Conservation (phyloP, 2,797 vertebrate species). For the Neostethus bicornis region DNA sequence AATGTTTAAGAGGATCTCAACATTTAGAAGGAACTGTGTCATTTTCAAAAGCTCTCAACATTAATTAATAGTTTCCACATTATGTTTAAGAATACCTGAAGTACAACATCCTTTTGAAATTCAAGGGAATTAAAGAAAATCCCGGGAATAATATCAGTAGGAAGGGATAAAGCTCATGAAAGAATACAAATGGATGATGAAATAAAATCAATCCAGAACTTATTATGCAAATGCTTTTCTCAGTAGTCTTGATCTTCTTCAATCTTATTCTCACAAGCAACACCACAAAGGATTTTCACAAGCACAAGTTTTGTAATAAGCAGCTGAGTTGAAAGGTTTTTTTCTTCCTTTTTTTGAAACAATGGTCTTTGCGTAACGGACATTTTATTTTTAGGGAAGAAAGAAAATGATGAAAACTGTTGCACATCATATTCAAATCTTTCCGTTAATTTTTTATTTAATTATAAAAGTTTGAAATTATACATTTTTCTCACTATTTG, state of each 20-base stretch:
- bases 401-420: neutral
- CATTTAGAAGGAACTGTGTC: conserved; percentile 15
- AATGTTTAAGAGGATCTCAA: conserved; percentile 4
- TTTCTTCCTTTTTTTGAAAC: too few species aligned
- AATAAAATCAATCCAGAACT: conserved; percentile 34
- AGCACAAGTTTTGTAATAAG: too few species aligned
- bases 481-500: too few species aligned
- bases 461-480: too few species aligned
- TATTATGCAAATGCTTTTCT: conserved; percentile 29
- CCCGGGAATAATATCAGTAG: conserved; percentile 13
- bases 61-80: neutral
- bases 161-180: conserved; percentile 1
- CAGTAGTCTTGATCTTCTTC: conserved; percentile 24
- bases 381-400: too few species aligned
- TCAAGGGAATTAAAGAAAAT: neutral
- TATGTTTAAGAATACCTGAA: neutral
- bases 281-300: too few species aligned
- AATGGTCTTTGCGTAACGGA: too few species aligned
- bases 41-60: conserved; percentile 3
- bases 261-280: conserved; percentile 12
- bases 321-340: too few species aligned
- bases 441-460: neutral
- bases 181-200: conserved; percentile 25
- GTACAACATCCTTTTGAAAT: conserved; percentile 1
- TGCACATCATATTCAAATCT: neutral